A percentile compares a stretch with the other conserved stretches of the same genome.
Evolutionary conservation across 92 coral and sea anemone species (phyloP).

Genomic region (Montipora capitata): DNA sequence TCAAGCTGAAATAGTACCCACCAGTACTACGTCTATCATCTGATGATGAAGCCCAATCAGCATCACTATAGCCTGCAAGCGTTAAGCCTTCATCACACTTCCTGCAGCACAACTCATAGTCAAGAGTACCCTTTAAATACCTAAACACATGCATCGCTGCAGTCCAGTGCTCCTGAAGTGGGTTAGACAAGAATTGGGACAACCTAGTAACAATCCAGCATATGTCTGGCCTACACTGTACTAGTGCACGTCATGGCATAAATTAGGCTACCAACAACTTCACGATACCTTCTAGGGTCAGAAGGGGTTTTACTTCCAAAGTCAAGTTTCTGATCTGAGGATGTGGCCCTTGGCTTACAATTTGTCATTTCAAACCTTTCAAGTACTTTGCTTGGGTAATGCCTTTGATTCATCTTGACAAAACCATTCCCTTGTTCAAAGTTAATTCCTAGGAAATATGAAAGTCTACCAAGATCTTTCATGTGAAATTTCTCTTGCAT

Average conservation of each 20-base stretch:
- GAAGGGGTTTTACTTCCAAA: slow-evolving; percentile 40
- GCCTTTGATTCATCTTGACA: slow-evolving; percentile 49
- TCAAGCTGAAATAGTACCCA: slow-evolving; percentile 72
- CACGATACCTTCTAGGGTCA: slow-evolving; percentile 47
- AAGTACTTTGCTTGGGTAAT: slow-evolving; percentile 41
- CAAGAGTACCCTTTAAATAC: slow-evolving; percentile 52
- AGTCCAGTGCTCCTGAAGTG: slow-evolving; percentile 43
- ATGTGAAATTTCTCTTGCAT: slow-evolving; percentile 39
- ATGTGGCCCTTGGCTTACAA: slow-evolving; percentile 68
- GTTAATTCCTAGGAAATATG: slow-evolving; percentile 51
- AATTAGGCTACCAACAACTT: slow-evolving; percentile 50
- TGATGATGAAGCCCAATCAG: slow-evolving; percentile 70
- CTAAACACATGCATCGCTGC: slow-evolving; percentile 61
- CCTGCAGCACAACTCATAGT: slow-evolving; percentile 22
- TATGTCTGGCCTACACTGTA: slow-evolving; percentile 66
- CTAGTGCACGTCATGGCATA: slow-evolving; percentile 55
- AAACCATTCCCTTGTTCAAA: slow-evolving; percentile 55
- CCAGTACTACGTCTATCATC: slow-evolving; percentile 62
- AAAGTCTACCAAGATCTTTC: slow-evolving; percentile 60
- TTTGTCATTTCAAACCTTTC: slow-evolving; percentile 51
- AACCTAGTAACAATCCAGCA: slow-evolving; percentile 50
- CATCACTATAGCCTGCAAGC: slow-evolving; percentile 62
- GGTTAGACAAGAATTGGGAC: slow-evolving; percentile 41
- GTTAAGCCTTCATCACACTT: slow-evolving; percentile 20
- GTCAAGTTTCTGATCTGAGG: slow-evolving; percentile 61